phyloP scores from a whole-genome alignment of 30 jellyfish, hydroid and myxozoan species.

The Nemopilema nomurai region DNA sequence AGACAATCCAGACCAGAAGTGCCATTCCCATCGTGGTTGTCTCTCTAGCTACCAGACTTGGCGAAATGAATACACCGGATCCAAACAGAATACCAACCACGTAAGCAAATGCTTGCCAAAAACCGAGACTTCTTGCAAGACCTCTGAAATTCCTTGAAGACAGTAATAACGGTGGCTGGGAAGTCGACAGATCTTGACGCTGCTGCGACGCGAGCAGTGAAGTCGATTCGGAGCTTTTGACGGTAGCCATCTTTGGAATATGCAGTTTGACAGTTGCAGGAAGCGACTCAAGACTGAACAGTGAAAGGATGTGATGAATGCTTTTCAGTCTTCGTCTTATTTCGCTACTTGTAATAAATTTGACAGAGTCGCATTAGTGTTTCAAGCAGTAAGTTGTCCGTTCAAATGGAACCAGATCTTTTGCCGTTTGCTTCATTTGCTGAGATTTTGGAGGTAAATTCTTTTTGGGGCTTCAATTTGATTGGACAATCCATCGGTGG shows the following conservation, averaged over 20 bases:
- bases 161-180: not conserved
- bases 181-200: not conserved
- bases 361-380: too few species aligned
- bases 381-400: too few species aligned
- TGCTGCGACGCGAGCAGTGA: not conserved
- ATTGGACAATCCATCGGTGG: too few species aligned
- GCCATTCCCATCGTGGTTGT: conserved; percentile 32
- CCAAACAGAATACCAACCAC: conserved; percentile 14
- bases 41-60: not conserved
- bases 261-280: too few species aligned
- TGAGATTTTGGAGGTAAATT: too few species aligned
- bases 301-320: too few species aligned
- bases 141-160: not conserved
- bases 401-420: too few species aligned
- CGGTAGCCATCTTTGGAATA: not conserved
- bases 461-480: too few species aligned
- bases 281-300: too few species aligned
- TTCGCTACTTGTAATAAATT: too few species aligned
- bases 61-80: conserved; percentile 15
- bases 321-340: too few species aligned
- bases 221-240: not conserved
- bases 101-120: conserved; percentile 4
- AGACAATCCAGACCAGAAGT: conserved; percentile 1
- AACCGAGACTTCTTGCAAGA: not conserved
- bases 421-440: too few species aligned